These are phyloP conservation scores for Tetragonula clypearis DNA, from an alignment of 1,140 invertebrate species.

Conservation along the genomic window DNA sequence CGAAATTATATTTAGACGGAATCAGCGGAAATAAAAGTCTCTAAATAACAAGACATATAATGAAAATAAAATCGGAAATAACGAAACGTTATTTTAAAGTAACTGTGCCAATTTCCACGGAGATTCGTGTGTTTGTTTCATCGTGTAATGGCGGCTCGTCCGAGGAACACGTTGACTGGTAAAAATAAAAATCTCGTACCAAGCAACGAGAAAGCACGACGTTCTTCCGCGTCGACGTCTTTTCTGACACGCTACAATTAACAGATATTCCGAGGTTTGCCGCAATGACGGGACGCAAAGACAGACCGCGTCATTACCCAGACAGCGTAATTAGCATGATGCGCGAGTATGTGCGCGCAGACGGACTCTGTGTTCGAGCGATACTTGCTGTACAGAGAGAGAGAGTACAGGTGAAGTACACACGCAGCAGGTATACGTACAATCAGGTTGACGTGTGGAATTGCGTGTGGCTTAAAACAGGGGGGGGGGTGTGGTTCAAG, in stretches of 20 bases:
- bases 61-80: background rate
- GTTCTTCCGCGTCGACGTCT: background rate
- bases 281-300: background rate
- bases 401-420: too few species aligned
- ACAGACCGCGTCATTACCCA: slow-evolving; percentile 3
- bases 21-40: background rate
- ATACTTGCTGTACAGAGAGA: background rate
- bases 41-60: background rate
- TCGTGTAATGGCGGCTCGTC: background rate
- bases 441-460: background rate
- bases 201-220: background rate
- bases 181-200: background rate
- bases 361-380: background rate
- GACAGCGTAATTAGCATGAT: slow-evolving; percentile 24
- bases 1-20: background rate
- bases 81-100: background rate
- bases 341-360: background rate
- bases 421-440: background rate
- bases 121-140: background rate
- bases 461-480: background rate
- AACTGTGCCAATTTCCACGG: background rate
- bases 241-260: slow-evolving; percentile 3
- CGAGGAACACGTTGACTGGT: too few species aligned
- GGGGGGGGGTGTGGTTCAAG: background rate
- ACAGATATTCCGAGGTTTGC: background rate